Evolutionary conservation across 1,140 invertebrate genomes (phyloP), one percentile per base, ranked within the genome.

Genomic region (Drosophila saltans): DNA sequence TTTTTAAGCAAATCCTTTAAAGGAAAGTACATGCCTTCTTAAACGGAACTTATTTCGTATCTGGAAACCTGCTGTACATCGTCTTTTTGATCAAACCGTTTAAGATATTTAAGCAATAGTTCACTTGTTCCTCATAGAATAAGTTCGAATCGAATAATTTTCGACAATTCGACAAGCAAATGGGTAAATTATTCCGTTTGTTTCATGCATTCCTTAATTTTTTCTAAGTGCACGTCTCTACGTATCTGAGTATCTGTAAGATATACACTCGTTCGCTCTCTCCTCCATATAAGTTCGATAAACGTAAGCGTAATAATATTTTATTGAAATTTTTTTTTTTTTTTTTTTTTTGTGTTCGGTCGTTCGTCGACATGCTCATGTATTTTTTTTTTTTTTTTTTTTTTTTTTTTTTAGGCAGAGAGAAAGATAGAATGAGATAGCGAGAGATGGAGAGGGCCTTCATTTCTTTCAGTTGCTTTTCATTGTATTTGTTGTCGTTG

Each of bases 241-340:
- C 60, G 67, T 77, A 68, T 77, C 62, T 77, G 75, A 70, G 75
- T 86, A 83, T 86, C 79, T 80, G 82, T 81, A 82, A 88, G 83
- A 86, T 86, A 86, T 76, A 78, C 75, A 71, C 77, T 64, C 45
- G 36, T 62, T 65, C 63, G 41, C 62, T 55, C 61, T 16, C 69
- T 56, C 21, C 45, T 52, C 45, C 45, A 52, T 48, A 48, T 24
- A 48, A 4, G 76, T 83, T 89, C 83, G 83, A 89, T 90, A 81
- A 89, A 89, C 78, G 84, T 89, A 89, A 89, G 85, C 84, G 84
- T 89, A 89, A 89, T 89, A 89, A 89, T 89, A 90, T 89, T 89
- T 89, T 89, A 89, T 89, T 89, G 84, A 89, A 89, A 89, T 89
- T 89, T 89, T 81, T 89, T 90, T 88, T 80, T 74, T 84, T 83